A percentile compares a stretch with the other conserved stretches of the same genome.
phyloP scores from a whole-genome alignment of 2,888 invertebrate species.

The Cheilosia vernalis region DNA sequence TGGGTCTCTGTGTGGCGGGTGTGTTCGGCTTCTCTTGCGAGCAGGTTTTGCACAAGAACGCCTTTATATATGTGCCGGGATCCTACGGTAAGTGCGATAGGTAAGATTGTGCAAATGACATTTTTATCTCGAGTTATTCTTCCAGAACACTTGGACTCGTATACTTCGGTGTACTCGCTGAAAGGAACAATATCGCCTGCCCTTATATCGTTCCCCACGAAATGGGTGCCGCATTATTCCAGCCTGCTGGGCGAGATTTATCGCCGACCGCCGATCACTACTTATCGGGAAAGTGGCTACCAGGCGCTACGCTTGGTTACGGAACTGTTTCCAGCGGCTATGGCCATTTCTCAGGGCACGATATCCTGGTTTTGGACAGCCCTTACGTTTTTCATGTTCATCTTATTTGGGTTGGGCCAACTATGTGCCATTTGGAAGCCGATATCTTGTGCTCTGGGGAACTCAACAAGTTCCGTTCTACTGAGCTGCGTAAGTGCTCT shows the following conservation, averaged over 20 bases:
- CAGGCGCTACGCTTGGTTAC: constrained; percentile 93
- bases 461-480: constrained; percentile 90
- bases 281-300: constrained; percentile 88
- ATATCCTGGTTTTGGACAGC: constrained; percentile 95
- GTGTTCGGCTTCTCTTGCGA: constrained; percentile 93
- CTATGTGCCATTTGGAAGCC: constrained; percentile 96
- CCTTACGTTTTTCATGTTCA: constrained; percentile 92
- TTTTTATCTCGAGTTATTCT: constrained; percentile 76
- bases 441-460: constrained; percentile 90
- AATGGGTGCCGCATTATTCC: constrained; percentile 82
- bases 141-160: constrained; percentile 88
- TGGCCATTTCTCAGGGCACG: constrained; percentile 89
- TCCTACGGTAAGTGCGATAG: constrained; percentile 88
- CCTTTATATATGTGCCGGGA: constrained; percentile 90
- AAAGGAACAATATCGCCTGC: constrained; percentile 87
- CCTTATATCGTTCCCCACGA: constrained; percentile 84
- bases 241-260: constrained; percentile 82
- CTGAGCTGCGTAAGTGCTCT: constrained; percentile 92
- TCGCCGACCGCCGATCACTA: constrained; percentile 77
- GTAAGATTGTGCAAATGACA: background rate
- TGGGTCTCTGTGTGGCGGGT: constrained; percentile 89
- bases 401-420: constrained; percentile 94
- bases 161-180: constrained; percentile 87
- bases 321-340: constrained; percentile 94
- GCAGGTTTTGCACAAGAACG: constrained; percentile 89